Evolutionary conservation across 2,888 invertebrate genomes (phyloP).

Genomic region (Himalopsyche japonica): DNA sequence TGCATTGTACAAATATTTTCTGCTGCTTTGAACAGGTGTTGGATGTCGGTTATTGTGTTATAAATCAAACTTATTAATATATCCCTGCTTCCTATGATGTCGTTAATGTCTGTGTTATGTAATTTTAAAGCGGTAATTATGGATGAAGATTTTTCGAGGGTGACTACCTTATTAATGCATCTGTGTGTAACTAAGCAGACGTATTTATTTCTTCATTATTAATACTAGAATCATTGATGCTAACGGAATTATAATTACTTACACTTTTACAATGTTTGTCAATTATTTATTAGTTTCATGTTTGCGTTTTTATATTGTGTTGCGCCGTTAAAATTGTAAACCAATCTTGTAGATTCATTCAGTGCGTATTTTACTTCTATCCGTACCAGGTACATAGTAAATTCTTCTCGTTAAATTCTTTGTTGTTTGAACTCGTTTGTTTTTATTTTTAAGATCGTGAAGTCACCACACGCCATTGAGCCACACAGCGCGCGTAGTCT

Average conservation of each 20-base stretch:
- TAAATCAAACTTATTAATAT: neutral
- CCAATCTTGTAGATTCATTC: no score
- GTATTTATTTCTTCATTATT: neutral
- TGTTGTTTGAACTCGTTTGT: neutral
- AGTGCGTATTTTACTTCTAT: no score
- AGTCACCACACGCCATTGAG: neutral
- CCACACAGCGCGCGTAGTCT: neutral
- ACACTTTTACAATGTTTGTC: no score
- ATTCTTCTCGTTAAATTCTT: neutral
- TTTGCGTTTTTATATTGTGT: no score
- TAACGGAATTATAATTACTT: no score
- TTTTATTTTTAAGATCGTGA: neutral
- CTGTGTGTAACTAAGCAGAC: neutral
- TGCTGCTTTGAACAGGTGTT: neutral
- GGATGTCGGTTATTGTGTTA: neutral
- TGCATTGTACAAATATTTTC: neutral
- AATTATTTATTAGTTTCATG: no score
- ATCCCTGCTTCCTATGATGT: neutral
- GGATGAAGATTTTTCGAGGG: neutral
- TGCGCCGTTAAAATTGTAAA: no score
- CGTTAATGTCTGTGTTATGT: neutral
- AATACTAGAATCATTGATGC: neutral
- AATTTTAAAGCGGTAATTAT: neutral
- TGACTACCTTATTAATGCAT: neutral
- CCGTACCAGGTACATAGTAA: neutral